Conservation (phyloP, 2,113 vertebrate species). For the Miniopterus natalensis region DNA sequence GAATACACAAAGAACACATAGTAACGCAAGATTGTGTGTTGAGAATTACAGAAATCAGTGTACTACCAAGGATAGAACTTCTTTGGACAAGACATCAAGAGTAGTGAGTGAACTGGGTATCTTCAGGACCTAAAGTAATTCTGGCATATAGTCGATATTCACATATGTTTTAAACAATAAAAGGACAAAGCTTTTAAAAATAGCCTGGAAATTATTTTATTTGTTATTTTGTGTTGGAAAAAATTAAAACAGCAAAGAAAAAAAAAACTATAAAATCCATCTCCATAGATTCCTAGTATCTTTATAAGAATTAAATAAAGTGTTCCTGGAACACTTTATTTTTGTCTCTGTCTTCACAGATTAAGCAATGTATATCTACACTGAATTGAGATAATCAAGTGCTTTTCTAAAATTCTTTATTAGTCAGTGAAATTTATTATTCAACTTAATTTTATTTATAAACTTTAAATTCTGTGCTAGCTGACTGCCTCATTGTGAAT, state of each 20-base stretch:
- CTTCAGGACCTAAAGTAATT: background rate
- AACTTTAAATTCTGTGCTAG: constrained; percentile 25
- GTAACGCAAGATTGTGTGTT: background rate
- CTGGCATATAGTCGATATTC: background rate
- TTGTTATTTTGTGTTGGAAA: background rate
- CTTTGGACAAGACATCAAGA: background rate
- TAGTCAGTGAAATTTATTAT: constrained; percentile 18
- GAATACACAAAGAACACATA: background rate
- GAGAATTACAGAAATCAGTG: background rate
- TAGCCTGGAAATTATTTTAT: background rate
- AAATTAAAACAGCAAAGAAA: background rate
- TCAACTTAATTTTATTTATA: constrained; percentile 14
- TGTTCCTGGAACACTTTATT: constrained; percentile 37
- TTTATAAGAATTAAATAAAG: background rate
- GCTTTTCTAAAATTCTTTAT: constrained; percentile 33
- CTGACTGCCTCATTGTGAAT: background rate
- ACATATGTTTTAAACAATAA: background rate
- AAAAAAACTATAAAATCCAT: background rate
- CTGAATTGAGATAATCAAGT: background rate
- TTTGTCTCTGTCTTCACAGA: background rate
- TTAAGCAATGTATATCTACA: background rate
- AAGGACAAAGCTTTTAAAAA: background rate
- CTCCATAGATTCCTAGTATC: background rate
- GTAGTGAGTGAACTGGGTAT: background rate
- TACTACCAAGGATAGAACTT: background rate